These are phyloP conservation scores for Stenolophus ochropezus DNA, from an alignment of 2,888 invertebrate species.

Conservation along the genomic window DNA sequence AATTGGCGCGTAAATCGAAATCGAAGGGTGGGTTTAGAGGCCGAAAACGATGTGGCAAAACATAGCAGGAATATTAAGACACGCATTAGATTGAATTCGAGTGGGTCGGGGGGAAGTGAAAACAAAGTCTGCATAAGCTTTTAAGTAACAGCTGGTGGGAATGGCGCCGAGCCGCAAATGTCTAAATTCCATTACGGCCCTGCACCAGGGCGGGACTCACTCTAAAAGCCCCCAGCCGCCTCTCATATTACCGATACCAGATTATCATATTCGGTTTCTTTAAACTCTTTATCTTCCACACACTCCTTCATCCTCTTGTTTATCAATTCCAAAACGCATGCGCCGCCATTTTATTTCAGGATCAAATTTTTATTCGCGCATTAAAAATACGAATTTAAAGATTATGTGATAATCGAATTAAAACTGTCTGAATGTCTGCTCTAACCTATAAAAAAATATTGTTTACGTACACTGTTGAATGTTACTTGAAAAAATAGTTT, in stretches of 20 bases:
- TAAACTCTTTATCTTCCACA: constrained; percentile 14
- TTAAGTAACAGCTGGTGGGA: constrained; percentile 50
- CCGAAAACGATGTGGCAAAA: constrained; percentile 37
- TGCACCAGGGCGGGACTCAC: constrained; percentile 3
- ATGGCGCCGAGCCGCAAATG: constrained; percentile 48
- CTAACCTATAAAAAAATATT: too few relatives aligned
- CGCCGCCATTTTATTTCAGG: background rate
- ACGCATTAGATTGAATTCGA: constrained; percentile 50
- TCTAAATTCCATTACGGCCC: constrained; percentile 43
- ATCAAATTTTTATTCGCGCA: background rate
- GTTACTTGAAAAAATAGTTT: too few relatives aligned
- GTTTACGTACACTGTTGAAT: too few relatives aligned
- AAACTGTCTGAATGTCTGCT: too few relatives aligned
- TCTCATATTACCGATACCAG: constrained; percentile 21
- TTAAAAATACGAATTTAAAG: background rate
- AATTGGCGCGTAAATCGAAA: background rate
- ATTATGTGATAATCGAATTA: too few relatives aligned
- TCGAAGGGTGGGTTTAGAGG: constrained; percentile 18
- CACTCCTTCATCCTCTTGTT: background rate
- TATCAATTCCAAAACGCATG: background rate
- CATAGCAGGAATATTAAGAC: constrained; percentile 49
- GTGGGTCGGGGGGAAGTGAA: constrained; percentile 31
- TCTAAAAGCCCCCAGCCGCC: constrained; percentile 20
- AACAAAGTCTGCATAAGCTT: constrained; percentile 51
- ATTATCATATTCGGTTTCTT: constrained; percentile 25